A percentile compares a stretch with the other conserved stretches of the same genome.
phyloP scores from a whole-genome alignment of 2,888 invertebrate species.

The Leptopterna dolabrata region DNA sequence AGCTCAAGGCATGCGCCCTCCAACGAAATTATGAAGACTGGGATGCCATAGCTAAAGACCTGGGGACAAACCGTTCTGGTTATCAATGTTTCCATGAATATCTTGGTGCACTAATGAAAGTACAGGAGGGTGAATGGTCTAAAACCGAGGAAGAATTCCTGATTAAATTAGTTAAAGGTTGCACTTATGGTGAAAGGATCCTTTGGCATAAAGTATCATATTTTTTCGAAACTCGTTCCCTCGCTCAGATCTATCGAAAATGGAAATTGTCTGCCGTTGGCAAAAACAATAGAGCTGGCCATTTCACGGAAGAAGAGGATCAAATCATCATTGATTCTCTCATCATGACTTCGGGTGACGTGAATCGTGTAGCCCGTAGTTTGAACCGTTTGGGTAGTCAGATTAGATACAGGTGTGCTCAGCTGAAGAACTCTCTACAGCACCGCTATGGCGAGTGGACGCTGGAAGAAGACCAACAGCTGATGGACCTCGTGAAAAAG shows the following conservation, averaged over 20 bases:
- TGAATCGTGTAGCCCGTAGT: neutral
- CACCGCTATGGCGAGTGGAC: conserved; percentile 33
- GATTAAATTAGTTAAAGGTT: conserved; percentile 19
- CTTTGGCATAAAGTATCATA: conserved; percentile 43
- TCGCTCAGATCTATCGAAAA: conserved; percentile 37
- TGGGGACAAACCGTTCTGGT: conserved; percentile 25
- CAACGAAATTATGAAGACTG: conserved; percentile 43
- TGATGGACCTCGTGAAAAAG: conserved; percentile 4
- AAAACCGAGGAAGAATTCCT: conserved; percentile 28
- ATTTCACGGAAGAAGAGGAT: conserved; percentile 23
- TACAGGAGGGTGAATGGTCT: conserved; percentile 30
- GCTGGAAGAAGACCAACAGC: conserved; percentile 40
- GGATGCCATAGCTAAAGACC: conserved; percentile 36
- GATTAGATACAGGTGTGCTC: conserved; percentile 19
- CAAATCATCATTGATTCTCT: conserved; percentile 9
- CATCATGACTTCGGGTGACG: neutral
- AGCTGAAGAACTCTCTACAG: conserved; percentile 13
- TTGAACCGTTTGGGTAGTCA: conserved; percentile 24
- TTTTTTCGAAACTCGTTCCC: conserved; percentile 30
- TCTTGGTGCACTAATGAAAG: neutral
- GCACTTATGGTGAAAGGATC: conserved; percentile 28
- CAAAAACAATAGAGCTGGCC: neutral
- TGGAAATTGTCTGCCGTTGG: conserved; percentile 36
- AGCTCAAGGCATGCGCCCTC: conserved; percentile 17
- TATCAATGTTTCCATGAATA: conserved; percentile 43